These are phyloP conservation scores for Portevinia maculata DNA, from an alignment of 2,888 invertebrate genomes.

Conservation along the genomic window DNA sequence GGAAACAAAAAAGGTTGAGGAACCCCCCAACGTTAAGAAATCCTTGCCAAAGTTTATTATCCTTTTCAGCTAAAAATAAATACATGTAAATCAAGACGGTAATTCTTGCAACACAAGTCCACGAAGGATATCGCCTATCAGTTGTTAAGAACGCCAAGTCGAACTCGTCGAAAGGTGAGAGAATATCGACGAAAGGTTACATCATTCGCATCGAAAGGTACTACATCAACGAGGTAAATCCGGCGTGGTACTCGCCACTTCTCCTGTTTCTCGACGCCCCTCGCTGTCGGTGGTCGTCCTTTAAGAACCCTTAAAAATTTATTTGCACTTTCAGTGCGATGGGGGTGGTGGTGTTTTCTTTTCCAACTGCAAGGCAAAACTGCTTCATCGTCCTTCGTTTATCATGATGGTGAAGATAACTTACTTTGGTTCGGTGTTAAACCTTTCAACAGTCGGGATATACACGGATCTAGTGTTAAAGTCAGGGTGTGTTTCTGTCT, in stretches of 20 bases:
- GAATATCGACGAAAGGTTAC: constrained; percentile 55
- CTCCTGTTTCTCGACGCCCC: not conserved
- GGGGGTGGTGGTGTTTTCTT: constrained; percentile 30
- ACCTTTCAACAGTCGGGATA: constrained; percentile 64
- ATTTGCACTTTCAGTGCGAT: constrained; percentile 34
- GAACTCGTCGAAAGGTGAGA: constrained; percentile 48
- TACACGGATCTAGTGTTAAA: constrained; percentile 20
- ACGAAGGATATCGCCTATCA: constrained; percentile 66
- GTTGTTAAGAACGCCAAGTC: constrained; percentile 11
- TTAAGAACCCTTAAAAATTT: constrained; percentile 59
- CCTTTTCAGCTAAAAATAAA: constrained; percentile 29
- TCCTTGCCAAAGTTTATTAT: constrained; percentile 68
- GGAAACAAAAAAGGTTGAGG: constrained; percentile 5
- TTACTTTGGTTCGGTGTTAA: constrained; percentile 61
- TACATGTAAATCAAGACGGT: constrained; percentile 70
- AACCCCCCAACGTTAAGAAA: constrained; percentile 56
- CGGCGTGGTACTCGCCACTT: not conserved
- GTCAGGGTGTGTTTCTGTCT: not conserved
- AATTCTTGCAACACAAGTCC: constrained; percentile 54
- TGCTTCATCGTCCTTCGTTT: constrained; percentile 30
- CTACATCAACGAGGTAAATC: constrained; percentile 55
- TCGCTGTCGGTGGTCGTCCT: constrained; percentile 12
- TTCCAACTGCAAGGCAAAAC: constrained; percentile 18
- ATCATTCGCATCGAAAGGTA: constrained; percentile 53
- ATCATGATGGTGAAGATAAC: constrained; percentile 58